Evolutionary conservation across 1,140 invertebrate genomes (phyloP), one percentile per base, ranked within the genome.

Genomic region (Drosophila ogumai): DNA sequence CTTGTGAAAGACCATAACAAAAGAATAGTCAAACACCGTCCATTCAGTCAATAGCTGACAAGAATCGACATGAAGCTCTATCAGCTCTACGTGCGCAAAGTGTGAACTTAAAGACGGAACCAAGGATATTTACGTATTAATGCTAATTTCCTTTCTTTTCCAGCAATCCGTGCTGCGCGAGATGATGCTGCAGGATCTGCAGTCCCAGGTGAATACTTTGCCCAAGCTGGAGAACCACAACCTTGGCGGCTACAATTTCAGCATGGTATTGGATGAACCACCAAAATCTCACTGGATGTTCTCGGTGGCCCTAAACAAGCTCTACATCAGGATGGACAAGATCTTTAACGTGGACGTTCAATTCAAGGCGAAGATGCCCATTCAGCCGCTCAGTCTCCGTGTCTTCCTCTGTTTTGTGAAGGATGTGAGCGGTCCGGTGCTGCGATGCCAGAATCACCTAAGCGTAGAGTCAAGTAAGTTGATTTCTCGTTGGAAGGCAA

Each of bases 371-470:
- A 88, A 86, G 56, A 63, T 91, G 67, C 86, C 91, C 1, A 75
- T 88, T 41, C 82, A 92, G 46, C 88, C 78, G 4, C 50, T 92
- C 2, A 81, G 68, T 22, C 49, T 92, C 12, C 85, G 91, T 3
- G 79, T 79, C 0, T 86, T 92, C 13, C 72, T 91, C 1, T 88
- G 90, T 32, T 92, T 91, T 49, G 59, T 68, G 12, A 91, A 91
- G 8, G 88, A 92, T 50, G 81, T 91, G 4, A 92, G 91, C 34
- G 88, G 79, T 32, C 90, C 91, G 0, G 91, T 92, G 28, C 12
- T 85, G 19, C 82, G 91, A 17, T 92, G 91, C 32, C 90, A 92
- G 34, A 92, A 92, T 74, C 91, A 92, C 50, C n/a, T 91, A 0
- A 91, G 81, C 52, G 75, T 77, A n/a, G 91, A 92, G 60, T 47